Conservation (phyloP, 2,888 invertebrate species). For the Cerastis leucographa region DNA sequence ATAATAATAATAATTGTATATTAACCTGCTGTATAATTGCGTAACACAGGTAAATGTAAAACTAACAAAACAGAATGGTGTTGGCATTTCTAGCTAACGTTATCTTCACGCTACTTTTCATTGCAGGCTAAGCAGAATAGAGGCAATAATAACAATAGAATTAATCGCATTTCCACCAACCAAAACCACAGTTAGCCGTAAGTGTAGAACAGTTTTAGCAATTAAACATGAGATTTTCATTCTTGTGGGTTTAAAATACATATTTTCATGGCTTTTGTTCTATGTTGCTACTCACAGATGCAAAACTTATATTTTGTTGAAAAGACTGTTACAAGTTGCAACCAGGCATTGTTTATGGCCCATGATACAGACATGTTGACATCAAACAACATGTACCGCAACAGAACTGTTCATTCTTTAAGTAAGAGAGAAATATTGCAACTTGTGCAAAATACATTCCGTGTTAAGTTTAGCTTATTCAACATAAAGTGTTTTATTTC, state of each 20-base stretch:
- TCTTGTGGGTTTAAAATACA: conserved; percentile 13
- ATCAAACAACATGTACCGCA: background rate
- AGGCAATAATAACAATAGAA: conserved; percentile 28
- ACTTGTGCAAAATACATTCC: conserved; percentile 1
- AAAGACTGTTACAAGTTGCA: conserved; percentile 15
- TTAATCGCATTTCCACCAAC: conserved; percentile 20
- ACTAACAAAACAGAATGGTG: conserved; percentile 11
- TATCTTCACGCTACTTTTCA: conserved; percentile 35
- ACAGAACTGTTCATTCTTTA: background rate
- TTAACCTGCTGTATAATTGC: background rate
- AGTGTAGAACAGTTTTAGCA: conserved; percentile 38
- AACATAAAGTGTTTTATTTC: background rate
- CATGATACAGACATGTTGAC: background rate
- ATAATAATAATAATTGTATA: background rate
- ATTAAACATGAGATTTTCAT: conserved; percentile 27
- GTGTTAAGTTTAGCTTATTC: conserved; percentile 5
- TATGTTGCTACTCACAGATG: conserved; percentile 13
- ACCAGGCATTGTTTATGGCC: background rate
- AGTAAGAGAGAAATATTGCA: background rate
- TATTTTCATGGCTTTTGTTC: background rate
- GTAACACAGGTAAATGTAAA: background rate
- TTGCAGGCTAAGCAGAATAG: conserved; percentile 50
- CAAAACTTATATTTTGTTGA: conserved; percentile 37
- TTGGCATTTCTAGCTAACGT: background rate
- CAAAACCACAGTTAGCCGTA: conserved; percentile 37